phyloP scores from a whole-genome alignment of 2,113 vertebrate genomes.

The Halichoeres trimaculatus region DNA sequence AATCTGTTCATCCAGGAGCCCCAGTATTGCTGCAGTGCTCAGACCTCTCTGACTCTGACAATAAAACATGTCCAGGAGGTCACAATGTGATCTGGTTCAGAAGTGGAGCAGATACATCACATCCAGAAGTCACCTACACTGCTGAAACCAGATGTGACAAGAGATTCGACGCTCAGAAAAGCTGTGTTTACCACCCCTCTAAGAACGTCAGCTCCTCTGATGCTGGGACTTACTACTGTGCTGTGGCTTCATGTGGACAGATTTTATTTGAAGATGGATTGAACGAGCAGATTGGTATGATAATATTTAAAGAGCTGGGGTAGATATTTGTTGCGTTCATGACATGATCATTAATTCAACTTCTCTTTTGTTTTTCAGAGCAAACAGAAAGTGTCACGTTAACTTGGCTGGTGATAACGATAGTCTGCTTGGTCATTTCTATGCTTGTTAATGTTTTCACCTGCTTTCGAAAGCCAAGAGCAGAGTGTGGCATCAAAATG shows the following conservation, averaged over 20 bases:
- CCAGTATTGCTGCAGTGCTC: slow-evolving; percentile 7
- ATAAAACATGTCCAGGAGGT: background rate
- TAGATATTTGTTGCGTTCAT: no score
- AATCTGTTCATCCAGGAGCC: slow-evolving; percentile 23
- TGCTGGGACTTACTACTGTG: slow-evolving; percentile 62
- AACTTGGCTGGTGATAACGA: background rate
- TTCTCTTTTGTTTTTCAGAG: background rate
- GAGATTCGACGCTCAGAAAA: slow-evolving; percentile 5
- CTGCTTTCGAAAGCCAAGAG: background rate
- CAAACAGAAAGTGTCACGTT: background rate
- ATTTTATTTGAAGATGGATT: slow-evolving; percentile 62
- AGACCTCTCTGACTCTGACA: slow-evolving; percentile 4
- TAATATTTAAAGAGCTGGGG: no score
- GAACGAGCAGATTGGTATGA: background rate
- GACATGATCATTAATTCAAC: background rate
- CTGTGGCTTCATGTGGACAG: slow-evolving; percentile 48
- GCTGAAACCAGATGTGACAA: slow-evolving; percentile 13
- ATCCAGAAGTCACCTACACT: background rate
- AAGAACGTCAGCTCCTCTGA: slow-evolving; percentile 52
- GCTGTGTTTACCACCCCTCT: slow-evolving; percentile 39
- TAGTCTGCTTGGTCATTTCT: slow-evolving; percentile 9
- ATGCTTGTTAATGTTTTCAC: slow-evolving; percentile 8
- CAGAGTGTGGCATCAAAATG: fast-evolving
- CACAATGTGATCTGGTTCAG: slow-evolving; percentile 46
- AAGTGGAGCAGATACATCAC: background rate